A percentile compares a stretch with the other conserved stretches of the same genome.
These are phyloP conservation scores for Brenthis daphne DNA, from an alignment of 2,888 invertebrate species.

Conservation along the genomic window DNA sequence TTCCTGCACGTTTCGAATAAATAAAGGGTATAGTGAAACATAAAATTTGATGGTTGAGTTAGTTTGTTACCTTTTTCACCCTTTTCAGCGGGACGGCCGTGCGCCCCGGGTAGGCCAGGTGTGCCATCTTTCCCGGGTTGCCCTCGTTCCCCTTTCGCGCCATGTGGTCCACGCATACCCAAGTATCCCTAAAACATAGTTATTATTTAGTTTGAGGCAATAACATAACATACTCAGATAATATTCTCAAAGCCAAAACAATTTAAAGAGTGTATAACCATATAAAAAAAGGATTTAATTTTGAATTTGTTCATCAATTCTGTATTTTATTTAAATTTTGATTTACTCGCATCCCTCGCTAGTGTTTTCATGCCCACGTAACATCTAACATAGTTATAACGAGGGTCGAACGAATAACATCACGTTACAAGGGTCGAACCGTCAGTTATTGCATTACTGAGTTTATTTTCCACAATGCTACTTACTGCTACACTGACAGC, in stretches of 20 bases:
- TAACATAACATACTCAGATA: too few relatives aligned
- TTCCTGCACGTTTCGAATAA: slow-evolving; percentile 74
- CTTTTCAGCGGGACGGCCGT: slow-evolving; percentile 86
- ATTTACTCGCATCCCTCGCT: background rate
- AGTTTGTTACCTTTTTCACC: slow-evolving; percentile 86
- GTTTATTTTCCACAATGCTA: slow-evolving; percentile 63
- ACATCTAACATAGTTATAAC: slow-evolving; percentile 68
- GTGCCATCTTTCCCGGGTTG: slow-evolving; percentile 86
- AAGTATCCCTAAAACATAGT: slow-evolving; percentile 71
- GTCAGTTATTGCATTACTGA: slow-evolving; percentile 69
- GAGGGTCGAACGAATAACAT: slow-evolving; percentile 66
- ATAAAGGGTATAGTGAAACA: slow-evolving; percentile 76
- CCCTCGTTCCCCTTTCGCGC: slow-evolving; percentile 86
- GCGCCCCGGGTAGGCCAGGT: slow-evolving; percentile 81
- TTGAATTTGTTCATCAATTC: background rate
- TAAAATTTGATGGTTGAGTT: slow-evolving; percentile 80
- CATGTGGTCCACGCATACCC: slow-evolving; percentile 82
- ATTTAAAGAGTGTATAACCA: too few relatives aligned
- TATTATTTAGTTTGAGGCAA: slow-evolving; percentile 42
- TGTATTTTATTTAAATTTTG: background rate
- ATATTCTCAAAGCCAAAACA: too few relatives aligned
- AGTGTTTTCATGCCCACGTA: slow-evolving; percentile 34
- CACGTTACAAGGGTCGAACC: slow-evolving; percentile 73
- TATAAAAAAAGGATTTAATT: background rate
- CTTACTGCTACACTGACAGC: slow-evolving; percentile 58